These are phyloP conservation scores for Leptopilina myrica DNA, from an alignment of 2,888 invertebrate genomes.

Conservation along the genomic window DNA sequence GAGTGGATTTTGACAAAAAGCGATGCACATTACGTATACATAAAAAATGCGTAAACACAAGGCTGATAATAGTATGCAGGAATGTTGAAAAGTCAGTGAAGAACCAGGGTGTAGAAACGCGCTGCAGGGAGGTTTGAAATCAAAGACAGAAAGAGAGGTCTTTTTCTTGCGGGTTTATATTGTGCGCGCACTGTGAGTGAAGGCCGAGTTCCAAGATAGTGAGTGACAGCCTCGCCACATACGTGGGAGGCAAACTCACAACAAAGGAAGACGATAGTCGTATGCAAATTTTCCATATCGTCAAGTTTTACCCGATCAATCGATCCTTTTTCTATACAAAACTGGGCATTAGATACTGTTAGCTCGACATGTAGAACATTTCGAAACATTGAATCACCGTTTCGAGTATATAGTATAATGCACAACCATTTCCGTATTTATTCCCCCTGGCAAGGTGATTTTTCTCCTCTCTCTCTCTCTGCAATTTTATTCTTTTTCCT, in stretches of 20 bases:
- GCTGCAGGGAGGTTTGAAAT: conserved; percentile 69
- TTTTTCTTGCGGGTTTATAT: conserved; percentile 29
- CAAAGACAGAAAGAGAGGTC: conserved; percentile 48
- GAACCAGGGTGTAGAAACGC: conserved; percentile 66
- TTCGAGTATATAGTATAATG: not conserved
- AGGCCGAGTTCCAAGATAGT: conserved; percentile 61
- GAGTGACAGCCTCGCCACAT: conserved; percentile 73
- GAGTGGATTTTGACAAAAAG: too few relatives aligned
- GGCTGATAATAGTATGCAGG: conserved; percentile 74
- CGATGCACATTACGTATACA: too few relatives aligned
- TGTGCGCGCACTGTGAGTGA: conserved; percentile 49
- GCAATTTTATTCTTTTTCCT: too few relatives aligned
- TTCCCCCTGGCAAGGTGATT: not conserved
- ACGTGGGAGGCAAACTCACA: conserved; percentile 72
- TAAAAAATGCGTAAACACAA: conserved; percentile 67
- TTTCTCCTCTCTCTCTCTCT: not conserved
- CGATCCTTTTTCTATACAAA: conserved; percentile 36
- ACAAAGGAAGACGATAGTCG: conserved; percentile 72
- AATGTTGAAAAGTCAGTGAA: conserved; percentile 70
- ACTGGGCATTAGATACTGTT: conserved; percentile 40
- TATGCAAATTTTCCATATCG: conserved; percentile 69
- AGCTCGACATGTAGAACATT: conserved; percentile 25
- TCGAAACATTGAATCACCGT: conserved; percentile 34
- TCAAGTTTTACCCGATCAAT: conserved; percentile 49
- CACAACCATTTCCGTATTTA: conserved; percentile 5